Base-by-base conservation (phyloP, 1,140 invertebrate genomes). In the Chelonus insularis region DNA sequence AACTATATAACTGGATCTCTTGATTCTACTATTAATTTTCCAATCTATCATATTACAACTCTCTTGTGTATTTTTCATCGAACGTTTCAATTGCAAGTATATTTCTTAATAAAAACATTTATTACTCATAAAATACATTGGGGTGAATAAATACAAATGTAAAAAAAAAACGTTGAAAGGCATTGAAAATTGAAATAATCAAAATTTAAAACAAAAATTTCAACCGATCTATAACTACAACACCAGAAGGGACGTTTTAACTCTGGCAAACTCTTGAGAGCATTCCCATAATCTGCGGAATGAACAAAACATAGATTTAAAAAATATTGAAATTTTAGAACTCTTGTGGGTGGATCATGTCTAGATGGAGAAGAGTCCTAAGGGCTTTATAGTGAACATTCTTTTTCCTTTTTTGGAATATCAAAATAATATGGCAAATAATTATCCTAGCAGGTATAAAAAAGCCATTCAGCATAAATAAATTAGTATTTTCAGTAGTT, bases 271-370 rank as follows among this genome's bases (percentile, higher is more conserved):
- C 54, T 63, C 62, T 54, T 55, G 41, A 62, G 60, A 66, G 37
- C 66, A 68, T 68, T 70, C 66, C 57, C 64, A 20, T 57, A 45
- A 60, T 21, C 39, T 52, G 57, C 9, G 60, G 29, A 54, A 62
- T 11, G 1, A 57, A 64, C 51, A 39, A 4, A 4, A 9, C 12
- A 16, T 2, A 11, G 37, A 39, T 39, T 39, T 39, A 3, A 23
- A 50, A 12, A n/a, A 11, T 11, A 25, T 23, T 20, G 25, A 23
- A 50, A 50, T 50, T 11, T 32, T 11, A 50, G 45, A 50, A 23
- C 47, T 45, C 21, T 8, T 2, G 64, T 68, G 66, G 67, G 67
- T 68, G 62, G 64, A 55, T 41, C 45, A 32, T 21, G 14, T 37
- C 25, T 34, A 37, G 43, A 59, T 39, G 43, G 11, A 57, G 39